Evolutionary conservation across 30 jellyfish, hydroid and myxozoan species (phyloP), one percentile per base, ranked within the genome.

Genomic region (Rhopilema esculentum): DNA sequence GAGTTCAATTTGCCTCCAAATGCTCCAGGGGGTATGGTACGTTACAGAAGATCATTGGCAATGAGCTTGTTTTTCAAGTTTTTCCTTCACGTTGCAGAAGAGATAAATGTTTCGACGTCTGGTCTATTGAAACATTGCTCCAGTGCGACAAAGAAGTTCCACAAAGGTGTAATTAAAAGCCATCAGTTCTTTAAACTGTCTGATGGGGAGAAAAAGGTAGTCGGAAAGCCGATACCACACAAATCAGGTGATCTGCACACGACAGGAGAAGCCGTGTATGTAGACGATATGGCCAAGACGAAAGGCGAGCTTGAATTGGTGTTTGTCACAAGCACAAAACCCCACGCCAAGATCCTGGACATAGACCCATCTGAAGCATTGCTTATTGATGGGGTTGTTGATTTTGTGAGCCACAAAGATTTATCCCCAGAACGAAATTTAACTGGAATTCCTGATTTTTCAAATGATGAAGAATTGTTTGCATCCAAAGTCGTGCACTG

Each of bases 1-100:
- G 91, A 81, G 64, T 27, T 81, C 21, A 53, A 33, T 22, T 48
- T 80, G 69, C 79, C 80, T 0, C 81, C 89, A 29, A 33, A 65
- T 49, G 80, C 77, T 20, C 89, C 89, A 18, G 89, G 89, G 65
- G 80, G 79, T 27, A 80, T 80, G 89, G 89, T 80, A 22, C 89
- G 89, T 6, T 80, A 80, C 29, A 72, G 89, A 15, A 29, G 77
- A 65, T 29, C 89, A 1, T 40, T 80, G 51, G 89, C 89, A 17
- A 26, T 80, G 8, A 32, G 89, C 82, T 27, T 80, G 20, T 64
- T 80, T 22, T 67, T 29, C 78, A 81, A 81, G 66, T 81, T 81
- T 53, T 81, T 33, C 28, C 64, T 66, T 25, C 22, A 52, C 18
- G 91, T 81, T 1, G 79, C 83, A 40, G 75, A 72, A n/a, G 22